Conservation (phyloP, 2,113 vertebrate species). For the Pachypanchax playfairii region DNA sequence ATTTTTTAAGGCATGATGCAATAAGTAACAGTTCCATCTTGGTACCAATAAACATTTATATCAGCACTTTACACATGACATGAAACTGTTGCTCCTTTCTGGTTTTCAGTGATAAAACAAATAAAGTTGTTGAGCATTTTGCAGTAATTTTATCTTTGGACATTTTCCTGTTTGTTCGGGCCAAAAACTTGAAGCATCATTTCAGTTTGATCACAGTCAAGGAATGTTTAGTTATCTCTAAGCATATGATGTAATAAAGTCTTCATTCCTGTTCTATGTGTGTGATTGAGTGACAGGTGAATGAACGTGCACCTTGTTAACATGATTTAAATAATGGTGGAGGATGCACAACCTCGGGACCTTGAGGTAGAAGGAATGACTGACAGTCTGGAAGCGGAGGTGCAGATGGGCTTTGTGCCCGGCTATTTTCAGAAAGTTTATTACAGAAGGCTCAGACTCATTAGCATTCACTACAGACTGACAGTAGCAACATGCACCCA, state of each 20-base stretch:
- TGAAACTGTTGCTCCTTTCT: no score
- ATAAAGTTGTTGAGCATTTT: no score
- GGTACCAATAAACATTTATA: no score
- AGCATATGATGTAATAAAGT: conserved; percentile 41
- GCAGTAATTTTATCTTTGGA: not conserved
- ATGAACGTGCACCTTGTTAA: conserved; percentile 49
- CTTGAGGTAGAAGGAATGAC: conserved; percentile 47
- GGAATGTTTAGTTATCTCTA: conserved; percentile 28
- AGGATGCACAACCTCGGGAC: conserved; percentile 43
- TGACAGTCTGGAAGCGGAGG: conserved; percentile 29
- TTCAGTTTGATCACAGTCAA: conserved; percentile 9
- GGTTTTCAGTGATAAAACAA: no score
- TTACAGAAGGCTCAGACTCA: conserved; percentile 42
- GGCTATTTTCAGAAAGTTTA: conserved; percentile 34
- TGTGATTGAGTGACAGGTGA: conserved; percentile 36
- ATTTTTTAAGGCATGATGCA: conserved; percentile 10
- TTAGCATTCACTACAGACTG: conserved; percentile 70
- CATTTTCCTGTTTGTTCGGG: not conserved
- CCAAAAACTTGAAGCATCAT: not conserved
- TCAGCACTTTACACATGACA: no score
- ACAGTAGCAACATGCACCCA: conserved; percentile 25
- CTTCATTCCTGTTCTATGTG: conserved; percentile 4
- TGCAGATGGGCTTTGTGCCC: conserved; percentile 35
- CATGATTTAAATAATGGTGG: conserved; percentile 67
- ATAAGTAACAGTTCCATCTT: not conserved